phyloP scores from a whole-genome alignment of 2,797 vertebrate genomes.

The Otolemur crassicaudatus region DNA sequence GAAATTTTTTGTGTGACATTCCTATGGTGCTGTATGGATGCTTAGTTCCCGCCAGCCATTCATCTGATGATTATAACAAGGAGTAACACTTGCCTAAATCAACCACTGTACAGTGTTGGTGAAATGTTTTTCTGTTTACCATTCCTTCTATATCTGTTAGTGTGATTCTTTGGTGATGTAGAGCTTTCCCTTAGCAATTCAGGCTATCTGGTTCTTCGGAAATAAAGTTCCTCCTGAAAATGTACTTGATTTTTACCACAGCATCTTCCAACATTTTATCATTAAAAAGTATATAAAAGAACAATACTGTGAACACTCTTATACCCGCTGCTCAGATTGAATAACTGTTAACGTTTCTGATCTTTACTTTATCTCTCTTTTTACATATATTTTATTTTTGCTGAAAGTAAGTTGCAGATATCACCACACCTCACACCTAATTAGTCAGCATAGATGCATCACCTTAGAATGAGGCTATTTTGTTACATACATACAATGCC shows the following conservation, averaged over 20 bases:
- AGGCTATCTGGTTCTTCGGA: neutral
- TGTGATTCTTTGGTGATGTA: neutral
- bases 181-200: neutral
- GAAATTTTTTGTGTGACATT: neutral
- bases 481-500: neutral
- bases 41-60: neutral
- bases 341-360: neutral
- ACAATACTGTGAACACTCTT: neutral
- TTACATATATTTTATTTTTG: neutral
- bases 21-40: accelerated
- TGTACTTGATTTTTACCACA: neutral
- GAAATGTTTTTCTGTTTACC: neutral
- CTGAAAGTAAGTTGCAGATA: neutral
- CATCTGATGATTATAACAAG: accelerated
- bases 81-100: neutral
- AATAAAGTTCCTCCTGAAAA: neutral
- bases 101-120: too few relatives aligned
- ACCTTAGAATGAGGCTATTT: neutral
- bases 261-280: neutral
- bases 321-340: neutral
- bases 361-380: neutral
- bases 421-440: neutral
- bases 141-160: neutral
- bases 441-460: neutral
- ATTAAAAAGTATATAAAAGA: neutral